Base-by-base conservation (phyloP, 2,113 vertebrate species). In the Scopus umbretta region DNA sequence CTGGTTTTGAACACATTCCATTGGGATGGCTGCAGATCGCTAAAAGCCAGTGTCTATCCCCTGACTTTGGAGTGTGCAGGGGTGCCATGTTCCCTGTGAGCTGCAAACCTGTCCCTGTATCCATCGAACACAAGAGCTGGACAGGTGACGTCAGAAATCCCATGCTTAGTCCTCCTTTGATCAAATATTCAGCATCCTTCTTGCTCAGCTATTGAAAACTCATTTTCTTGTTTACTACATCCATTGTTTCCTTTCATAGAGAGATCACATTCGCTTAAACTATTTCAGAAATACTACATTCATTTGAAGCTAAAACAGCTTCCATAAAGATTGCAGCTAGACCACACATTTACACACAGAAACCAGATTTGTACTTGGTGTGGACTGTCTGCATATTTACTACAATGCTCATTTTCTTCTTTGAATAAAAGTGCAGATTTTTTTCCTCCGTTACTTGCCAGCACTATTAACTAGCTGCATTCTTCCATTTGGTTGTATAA, bases 291-390 rank as follows among this genome's bases (percentile, higher is more conserved):
- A 94, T 52, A 53, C 80, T 71, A 91, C 50, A 90, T 86, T 86
- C 86, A 95, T 83, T 91, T 94, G 76, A 93, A 97, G 88, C 73
- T 91, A 90, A 76, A 94, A 76, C 62, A 78, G 45, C 83, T 94
- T 96, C 94, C 66, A 70, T 58, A 71, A 96, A 95, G 80, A 92
- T 74, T 87, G 74, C 80, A 92, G 25, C 81, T 72, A 96, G 96
- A 97, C 94, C 96, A 95, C 97, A 97, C 91, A 96, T 97, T 92
- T 80, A 86, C 78, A 94, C 67, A 58, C 62, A 96, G 91, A 97
- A 96, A 97, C 86, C 74, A 96, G 95, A 96, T 83, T 88, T 87
- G 65, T 59, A 45, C 65, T 95, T 97, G 86, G 86, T 95, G 84
- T 95, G 95, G 71, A 75, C 90, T 92, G 84, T 65, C 85, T 93